Evolutionary conservation across 1,140 invertebrate species (phyloP).

Genomic region (Phthorimaea operculella): DNA sequence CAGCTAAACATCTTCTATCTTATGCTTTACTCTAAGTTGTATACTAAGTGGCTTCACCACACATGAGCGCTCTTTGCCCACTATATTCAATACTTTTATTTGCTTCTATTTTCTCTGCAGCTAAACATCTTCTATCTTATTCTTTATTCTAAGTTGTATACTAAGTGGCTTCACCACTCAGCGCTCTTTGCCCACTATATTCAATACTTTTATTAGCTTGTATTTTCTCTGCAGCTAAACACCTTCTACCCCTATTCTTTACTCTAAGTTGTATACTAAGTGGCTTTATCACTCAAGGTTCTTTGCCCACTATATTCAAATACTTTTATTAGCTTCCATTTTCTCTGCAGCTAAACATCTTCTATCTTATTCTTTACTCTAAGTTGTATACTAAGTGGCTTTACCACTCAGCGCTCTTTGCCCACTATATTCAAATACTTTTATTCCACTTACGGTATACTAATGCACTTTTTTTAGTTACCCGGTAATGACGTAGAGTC

Average conservation of each 20-base stretch:
- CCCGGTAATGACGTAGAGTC: constrained; percentile 45
- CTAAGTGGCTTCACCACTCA: constrained; percentile 50
- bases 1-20: no score
- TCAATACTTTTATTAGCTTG: no score
- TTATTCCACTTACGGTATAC: constrained; percentile 54
- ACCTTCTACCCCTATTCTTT: no score
- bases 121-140: no score
- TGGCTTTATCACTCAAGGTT: constrained; percentile 47
- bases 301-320: constrained; percentile 60
- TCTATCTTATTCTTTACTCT: not conserved
- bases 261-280: constrained; percentile 38
- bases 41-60: constrained; percentile 49
- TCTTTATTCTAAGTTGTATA: constrained; percentile 30
- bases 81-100: constrained; percentile 41
- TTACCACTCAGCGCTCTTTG: constrained; percentile 50
- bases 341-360: no score
- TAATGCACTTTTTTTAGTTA: constrained; percentile 61
- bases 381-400: constrained; percentile 43
- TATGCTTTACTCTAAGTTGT: no score
- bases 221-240: no score
- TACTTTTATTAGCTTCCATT: no score
- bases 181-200: constrained; percentile 54
- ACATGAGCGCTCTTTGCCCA: constrained; percentile 48
- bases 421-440: constrained; percentile 61
- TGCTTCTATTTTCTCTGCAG: no score